Evolutionary conservation across 2,888 invertebrate species (phyloP), one percentile per base, ranked within the genome.

Genomic region (Yponomeuta evonymella): DNA sequence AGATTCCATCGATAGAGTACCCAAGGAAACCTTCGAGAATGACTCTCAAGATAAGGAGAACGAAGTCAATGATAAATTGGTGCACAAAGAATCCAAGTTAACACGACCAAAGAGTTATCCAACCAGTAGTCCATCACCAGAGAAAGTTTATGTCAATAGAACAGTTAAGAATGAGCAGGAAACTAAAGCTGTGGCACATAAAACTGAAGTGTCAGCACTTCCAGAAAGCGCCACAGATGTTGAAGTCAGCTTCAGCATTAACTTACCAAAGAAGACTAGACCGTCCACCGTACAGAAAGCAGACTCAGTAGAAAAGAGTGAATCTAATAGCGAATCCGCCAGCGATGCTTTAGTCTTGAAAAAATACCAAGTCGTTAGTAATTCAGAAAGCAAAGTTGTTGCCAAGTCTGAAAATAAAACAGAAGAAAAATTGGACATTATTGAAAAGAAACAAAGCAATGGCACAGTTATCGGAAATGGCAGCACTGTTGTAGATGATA

Each of bases 41-140:
- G 78, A 74, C 73, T 74, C 74, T 29, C 75, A 78, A 48, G 76
- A 74, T 72, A 82, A 79, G 74, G 83, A 84, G 62, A 73, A 72
- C 71, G 85, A 87, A 48, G 73, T 65, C 72, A 80, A 79, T 73
- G 83, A 85, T 70, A 79, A 77, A 71, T 73, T 78, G 12, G 23
- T 15, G 69, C 76, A 79, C 43, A 81, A 83, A 72, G 92, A 92
- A 78, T 92, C 93, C 1, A 89, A 86, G 77, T 80, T 94, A 67
- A 84, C 92, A 72, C 87, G 94, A 43, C 94, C 94, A 29, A 94
- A 94, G 77, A 94, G 94, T 80, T 94, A 94, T 79, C 94, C 94
- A n/a, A 88, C 88, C 8, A 85, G 86, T 75, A 89, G 85, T 75
- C 86, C 88, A 30, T 88, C 88, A 9, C 90, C 90, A 36, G 91